Evolutionary conservation across 1,140 invertebrate species (phyloP), one percentile per base, ranked within the genome.

Genomic region (Pteromalus puparum): DNA sequence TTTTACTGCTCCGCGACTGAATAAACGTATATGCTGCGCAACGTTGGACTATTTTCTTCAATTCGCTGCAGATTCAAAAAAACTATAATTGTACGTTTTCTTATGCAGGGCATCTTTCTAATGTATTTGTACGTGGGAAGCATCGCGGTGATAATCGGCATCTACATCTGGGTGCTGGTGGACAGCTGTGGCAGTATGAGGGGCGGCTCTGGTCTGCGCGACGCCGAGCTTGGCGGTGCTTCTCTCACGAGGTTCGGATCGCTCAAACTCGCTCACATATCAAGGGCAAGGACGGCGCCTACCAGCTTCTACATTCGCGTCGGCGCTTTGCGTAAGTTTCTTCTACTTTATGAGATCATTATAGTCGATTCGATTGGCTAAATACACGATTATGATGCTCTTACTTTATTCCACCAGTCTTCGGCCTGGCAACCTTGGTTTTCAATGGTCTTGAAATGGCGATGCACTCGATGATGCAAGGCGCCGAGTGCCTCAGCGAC

Each of bases 271-370:
- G 94, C 94, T 5, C 94, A 95, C 85, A 94, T 95, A 73, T 93
- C 94, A 6, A 89, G 93, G 65, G 90, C 93, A 18, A 93, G 93
- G 84, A 94, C 94, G 1, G 93, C 94, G 3, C 92, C 93, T 2
- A 95, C 95, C 0, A 95, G 94, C 87, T 96, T 95, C 87, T 96
- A 96, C 87, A 93, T 96, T 24, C 91, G 95, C 80, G 92, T 96
- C n/a, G 95, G 95, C 61, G 95, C 95, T n/a, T 88, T 96, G 3
- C 93, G 95, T 96, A 91, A 92, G 92, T 89, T 7, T 30, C 67
- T 76, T 76, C 28, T 67, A 65, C 13, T 81, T 78, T 61, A 26
- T 30, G 1, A 10, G 21, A 53, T 38, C 21, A 34, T 38, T 46
- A 78, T 53, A 53, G 1, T 53, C 48, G 24, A 72, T 15, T 53